Conservation (phyloP, 2,888 invertebrate genomes). For the Heliconius erato region DNA sequence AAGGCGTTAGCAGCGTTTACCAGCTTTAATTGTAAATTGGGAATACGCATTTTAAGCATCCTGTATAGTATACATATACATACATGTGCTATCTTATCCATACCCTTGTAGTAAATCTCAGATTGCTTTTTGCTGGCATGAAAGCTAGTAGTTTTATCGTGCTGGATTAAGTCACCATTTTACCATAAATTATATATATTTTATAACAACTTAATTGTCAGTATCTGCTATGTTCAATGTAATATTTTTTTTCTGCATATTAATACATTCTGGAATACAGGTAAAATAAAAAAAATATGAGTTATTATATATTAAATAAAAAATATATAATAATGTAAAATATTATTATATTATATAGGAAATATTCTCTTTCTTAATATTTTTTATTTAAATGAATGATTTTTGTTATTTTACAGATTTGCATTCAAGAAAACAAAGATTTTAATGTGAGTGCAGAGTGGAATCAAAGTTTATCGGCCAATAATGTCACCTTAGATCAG, state of each 20-base stretch:
- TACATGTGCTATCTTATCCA: constrained; percentile 37
- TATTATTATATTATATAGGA: background rate
- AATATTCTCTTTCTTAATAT: background rate
- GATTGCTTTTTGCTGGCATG: constrained; percentile 39
- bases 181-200: background rate
- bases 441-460: constrained; percentile 70
- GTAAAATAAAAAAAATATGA: constrained; percentile 33
- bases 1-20: no score
- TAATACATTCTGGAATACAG: constrained; percentile 47
- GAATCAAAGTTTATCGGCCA: constrained; percentile 63
- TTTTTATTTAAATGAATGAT: background rate
- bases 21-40: no score
- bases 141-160: constrained; percentile 37
- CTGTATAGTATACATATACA: constrained; percentile 40
- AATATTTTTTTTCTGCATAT: constrained; percentile 32
- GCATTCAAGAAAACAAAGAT: constrained; percentile 67
- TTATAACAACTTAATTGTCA: background rate
- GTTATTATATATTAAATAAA: background rate
- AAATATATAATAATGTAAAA: background rate
- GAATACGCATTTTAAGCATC: constrained; percentile 14
- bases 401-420: constrained; percentile 62
- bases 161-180: constrained; percentile 2
- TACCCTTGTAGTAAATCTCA: constrained; percentile 51
- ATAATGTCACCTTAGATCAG: constrained; percentile 68
- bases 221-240: constrained; percentile 39